Evolutionary conservation across 2,888 invertebrate genomes (phyloP), one percentile per base, ranked within the genome.

Genomic region (Eulithis testata): DNA sequence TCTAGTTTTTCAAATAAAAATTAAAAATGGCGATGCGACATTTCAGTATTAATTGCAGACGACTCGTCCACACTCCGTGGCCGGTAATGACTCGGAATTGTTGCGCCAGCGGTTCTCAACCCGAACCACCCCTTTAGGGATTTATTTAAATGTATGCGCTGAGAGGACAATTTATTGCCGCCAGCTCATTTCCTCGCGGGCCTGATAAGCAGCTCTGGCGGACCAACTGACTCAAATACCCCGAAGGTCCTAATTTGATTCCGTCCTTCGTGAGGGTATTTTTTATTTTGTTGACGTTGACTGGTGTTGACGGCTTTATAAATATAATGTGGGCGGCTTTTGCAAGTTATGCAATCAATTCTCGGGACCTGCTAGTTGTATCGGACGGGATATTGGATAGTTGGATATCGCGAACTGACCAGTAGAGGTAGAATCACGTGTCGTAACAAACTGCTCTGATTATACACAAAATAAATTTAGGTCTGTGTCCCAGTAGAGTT

Each of bases 81-180:
- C 36, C 37, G 60, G 67, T 73, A 73, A 73, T 71, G 73, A 73
- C 66, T 71, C 50, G 65, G 9, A 65, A 69, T 63, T 62, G 65
- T 60, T 57, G 61, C 21, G 63, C 43, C 70, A 68, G 61, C 49
- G 65, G 55, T 37, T 67, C 64, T 44, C 65, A 31, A 49, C 49
- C 49, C 49, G 49, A 50, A 51, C 50, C 51, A 43, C 44, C 51
- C 61, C 61, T 66, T 70, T 65, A 21, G 27, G 60, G 52, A 61
- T 65, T 68, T 63, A 68, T 68, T 65, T 63, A 60, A 66, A 66
- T 69, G 60, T 69, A 66, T 65, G 60, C 66, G 63, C 49, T 63
- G 63, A 67, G 59, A 60, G 60, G 56, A 54, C 49, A 52, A 66
- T 67, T 67, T 67, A 67, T 63, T 53, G 67, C 63, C 50, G 60